Evolutionary conservation across 2,888 invertebrate species (phyloP), one percentile per base, ranked within the genome.

Genomic region (Frankliniella intonsa): DNA sequence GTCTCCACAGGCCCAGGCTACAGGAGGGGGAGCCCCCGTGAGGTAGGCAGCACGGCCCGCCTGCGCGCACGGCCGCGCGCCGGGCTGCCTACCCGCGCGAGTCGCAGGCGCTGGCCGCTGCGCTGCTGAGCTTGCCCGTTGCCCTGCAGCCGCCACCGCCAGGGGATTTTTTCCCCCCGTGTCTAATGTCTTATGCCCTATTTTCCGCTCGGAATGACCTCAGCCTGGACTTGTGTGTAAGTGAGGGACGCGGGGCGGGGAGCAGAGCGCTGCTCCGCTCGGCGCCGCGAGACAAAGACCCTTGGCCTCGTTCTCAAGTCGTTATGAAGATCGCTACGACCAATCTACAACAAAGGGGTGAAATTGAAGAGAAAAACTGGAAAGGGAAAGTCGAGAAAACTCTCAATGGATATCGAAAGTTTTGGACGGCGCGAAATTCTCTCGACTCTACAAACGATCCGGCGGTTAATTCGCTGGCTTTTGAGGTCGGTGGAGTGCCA

Each of bases 361-460:
- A 76, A 76, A 76, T 76, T 76, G 69, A 22, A 22, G 25, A 76
- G 69, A 76, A 76, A 76, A 76, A 76, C 69, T 76, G 69, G 14
- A 55, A 17, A n/a, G 62, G n/a, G n/a, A 62, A n/a, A 19, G 69
- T 25, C 22, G 9, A 14, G 69, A 76, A 76, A 76, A 25, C 69
- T 76, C 69, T 76, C 69, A 76, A 76, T 76, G 69, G 69, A 76
- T 76, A 76, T 76, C 69, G 69, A 76, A 76, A 76, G 69, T 76
- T 76, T 76, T 8, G 25, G 11, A 22, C 69, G 69, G 62, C 62
- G 62, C 62, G 62, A 62, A 62, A 62, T 62, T 62, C 62, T 62
- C 62, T n/a, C 62, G 62, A 62, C 62, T 62, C 62, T 62, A 62
- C 62, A 62, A 62, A 62, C 62, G 62, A 62, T 62, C 62, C 62